Conservation (phyloP, 2,113 vertebrate genomes). For the Colossoma macropomum region DNA sequence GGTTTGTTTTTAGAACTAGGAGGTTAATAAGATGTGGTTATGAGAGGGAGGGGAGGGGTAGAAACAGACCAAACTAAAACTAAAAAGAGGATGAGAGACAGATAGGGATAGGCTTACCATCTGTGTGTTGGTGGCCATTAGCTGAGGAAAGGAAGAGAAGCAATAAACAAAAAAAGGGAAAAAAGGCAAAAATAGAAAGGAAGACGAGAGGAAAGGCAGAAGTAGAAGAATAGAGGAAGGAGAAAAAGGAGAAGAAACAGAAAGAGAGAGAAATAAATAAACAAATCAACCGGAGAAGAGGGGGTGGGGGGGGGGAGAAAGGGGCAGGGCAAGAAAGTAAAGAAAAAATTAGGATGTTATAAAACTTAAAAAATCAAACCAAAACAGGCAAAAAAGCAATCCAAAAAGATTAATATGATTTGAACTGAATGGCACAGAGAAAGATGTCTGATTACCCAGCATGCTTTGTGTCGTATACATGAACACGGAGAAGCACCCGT, state of each 20-base stretch:
- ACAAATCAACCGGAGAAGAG: constrained; percentile 28
- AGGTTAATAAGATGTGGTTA: constrained; percentile 39
- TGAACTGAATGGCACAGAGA: constrained; percentile 83
- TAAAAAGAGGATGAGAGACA: constrained; percentile 67
- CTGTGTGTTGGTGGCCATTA: constrained; percentile 96
- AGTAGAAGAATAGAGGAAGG: constrained; percentile 65
- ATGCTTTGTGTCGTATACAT: constrained; percentile 73
- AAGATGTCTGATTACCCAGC: constrained; percentile 68
- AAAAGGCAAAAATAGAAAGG: constrained; percentile 75
- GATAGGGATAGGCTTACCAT: constrained; percentile 92
- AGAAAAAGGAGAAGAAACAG: constrained; percentile 66
- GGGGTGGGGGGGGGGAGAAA: background rate
- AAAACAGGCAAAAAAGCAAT: constrained; percentile 69
- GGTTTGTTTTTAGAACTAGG: constrained; percentile 29
- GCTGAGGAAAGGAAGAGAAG: constrained; percentile 92
- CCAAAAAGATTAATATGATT: constrained; percentile 77
- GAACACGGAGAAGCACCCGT: constrained; percentile 72
- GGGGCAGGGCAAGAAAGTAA: constrained; percentile 66
- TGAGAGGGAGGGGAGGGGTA: constrained; percentile 61
- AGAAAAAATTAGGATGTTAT: constrained; percentile 78
- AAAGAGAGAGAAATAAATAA: constrained; percentile 50
- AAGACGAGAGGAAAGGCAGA: constrained; percentile 81
- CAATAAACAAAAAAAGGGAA: constrained; percentile 79
- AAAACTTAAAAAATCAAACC: constrained; percentile 69
- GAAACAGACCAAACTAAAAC: constrained; percentile 62